Conservation (phyloP, 2,797 vertebrate genomes). For the Dromococcyx pavoninus region DNA sequence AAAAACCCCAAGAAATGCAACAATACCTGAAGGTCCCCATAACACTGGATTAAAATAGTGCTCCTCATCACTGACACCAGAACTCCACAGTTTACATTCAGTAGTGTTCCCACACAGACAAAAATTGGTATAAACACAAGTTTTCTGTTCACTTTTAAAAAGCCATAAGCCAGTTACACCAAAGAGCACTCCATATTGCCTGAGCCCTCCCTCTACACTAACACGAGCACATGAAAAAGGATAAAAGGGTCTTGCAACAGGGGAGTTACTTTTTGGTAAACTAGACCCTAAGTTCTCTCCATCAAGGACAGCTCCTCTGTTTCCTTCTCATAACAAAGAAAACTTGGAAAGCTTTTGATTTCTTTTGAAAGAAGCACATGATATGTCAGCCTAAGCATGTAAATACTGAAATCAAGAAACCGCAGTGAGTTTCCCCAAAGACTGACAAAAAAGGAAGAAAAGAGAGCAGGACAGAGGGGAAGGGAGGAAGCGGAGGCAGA, state of each 20-base stretch:
- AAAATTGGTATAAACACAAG: neutral
- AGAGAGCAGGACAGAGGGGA: neutral
- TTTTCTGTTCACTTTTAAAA: neutral
- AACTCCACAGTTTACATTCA: neutral
- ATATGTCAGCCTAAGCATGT: neutral
- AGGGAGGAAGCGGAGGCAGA: neutral
- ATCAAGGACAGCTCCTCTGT: neutral
- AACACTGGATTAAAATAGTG: neutral
- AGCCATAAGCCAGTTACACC: neutral
- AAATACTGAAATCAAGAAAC: constrained; percentile 24
- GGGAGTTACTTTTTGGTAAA: neutral
- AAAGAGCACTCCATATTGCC: neutral
- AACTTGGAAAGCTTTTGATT: neutral
- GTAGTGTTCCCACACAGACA: neutral
- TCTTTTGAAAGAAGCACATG: neutral
- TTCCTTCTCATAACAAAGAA: constrained; percentile 16
- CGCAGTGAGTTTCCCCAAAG: neutral
- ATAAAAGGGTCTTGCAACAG: neutral
- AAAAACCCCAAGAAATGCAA: neutral
- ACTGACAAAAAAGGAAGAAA: neutral
- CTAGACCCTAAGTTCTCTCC: neutral
- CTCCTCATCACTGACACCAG: neutral
- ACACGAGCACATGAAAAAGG: neutral
- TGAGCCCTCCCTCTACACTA: neutral
- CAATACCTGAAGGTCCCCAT: neutral